Base-by-base conservation (phyloP, 2,797 vertebrate species). In the Sebastes taczanowskii region DNA sequence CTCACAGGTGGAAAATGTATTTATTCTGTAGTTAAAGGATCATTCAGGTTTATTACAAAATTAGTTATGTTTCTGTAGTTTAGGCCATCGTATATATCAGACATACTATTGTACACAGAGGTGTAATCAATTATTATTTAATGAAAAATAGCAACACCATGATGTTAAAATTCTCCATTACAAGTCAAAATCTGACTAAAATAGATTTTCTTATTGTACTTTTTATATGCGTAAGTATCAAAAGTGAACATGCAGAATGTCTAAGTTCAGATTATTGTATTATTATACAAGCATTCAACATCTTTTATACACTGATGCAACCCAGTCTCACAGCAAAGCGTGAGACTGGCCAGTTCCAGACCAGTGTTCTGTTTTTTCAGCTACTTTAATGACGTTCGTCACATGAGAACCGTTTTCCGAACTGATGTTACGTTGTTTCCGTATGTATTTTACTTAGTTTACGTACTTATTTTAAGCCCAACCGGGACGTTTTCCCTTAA, bases 371-470 rank as follows among this genome's bases (percentile, higher is more conserved):
- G 42, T 46, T 46, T 46, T 46, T 46, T 1, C 3, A 46, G 42
- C 16, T 46, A 46, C 42, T 18, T 18, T 46, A 46, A 46, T 46
- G 42, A 46, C 42, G 7, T 46, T 46, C 7, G 0, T 46, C 42
- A 18, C 42, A 46, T 46, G 42, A 46, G 1, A 46, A 18, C 6
- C 3, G 1, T 18, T 46, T 46, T 46, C 16, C 1, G 16, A 46
- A 46, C 0, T 16, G 0, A 42, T 0, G 7, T 46, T 2, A 46
- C 42, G 14, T 42, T 42, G 16, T 46, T 46, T 46, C 42, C 0
- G 42, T 46, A 46, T 18, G 16, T 46, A 18, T 46, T 46, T 46
- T 46, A 46, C 42, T 46, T 46, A 46, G 16, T 46, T 46, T 46
- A 7, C 42, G 7, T 18, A 18, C 42, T 46, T 42, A 42, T 42